A percentile compares a stretch with the other conserved stretches of the same genome.
Evolutionary conservation across 1,140 invertebrate species (phyloP).

Genomic region (Zaprionus taronus): DNA sequence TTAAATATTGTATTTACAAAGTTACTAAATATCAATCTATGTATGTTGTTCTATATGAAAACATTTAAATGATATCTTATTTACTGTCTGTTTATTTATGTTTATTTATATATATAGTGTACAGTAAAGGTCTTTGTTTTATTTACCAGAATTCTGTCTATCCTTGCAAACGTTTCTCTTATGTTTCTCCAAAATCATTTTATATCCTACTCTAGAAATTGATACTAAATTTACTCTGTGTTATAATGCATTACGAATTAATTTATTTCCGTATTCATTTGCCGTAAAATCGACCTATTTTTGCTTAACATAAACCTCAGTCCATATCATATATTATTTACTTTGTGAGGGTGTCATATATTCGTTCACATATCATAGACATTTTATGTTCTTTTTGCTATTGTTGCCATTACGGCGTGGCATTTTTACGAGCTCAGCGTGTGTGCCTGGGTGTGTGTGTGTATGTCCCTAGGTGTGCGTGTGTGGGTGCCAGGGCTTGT

Average conservation of each 20-base stretch:
- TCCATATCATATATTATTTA: neutral
- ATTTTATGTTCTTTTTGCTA: constrained; percentile 16
- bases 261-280: neutral
- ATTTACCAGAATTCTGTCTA: no score
- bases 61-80: no score
- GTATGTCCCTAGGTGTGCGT: neutral
- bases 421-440: constrained; percentile 40
- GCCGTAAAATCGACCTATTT: neutral
- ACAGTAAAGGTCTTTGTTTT: no score
- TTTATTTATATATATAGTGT: no score
- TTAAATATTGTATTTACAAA: no score
- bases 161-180: rapidly evolving
- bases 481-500: constrained; percentile 15
- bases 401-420: constrained; percentile 41
- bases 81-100: no score
- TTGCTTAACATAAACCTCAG: neutral
- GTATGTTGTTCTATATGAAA: no score
- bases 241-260: no score
- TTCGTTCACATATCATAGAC: neutral
- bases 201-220: no score
- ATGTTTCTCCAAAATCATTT: no score
- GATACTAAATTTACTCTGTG: no score
- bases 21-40: no score
- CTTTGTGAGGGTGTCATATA: constrained; percentile 8
- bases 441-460: neutral